Evolutionary conservation across 2,113 vertebrate genomes (phyloP).

Genomic region (Dicaeum eximium): DNA sequence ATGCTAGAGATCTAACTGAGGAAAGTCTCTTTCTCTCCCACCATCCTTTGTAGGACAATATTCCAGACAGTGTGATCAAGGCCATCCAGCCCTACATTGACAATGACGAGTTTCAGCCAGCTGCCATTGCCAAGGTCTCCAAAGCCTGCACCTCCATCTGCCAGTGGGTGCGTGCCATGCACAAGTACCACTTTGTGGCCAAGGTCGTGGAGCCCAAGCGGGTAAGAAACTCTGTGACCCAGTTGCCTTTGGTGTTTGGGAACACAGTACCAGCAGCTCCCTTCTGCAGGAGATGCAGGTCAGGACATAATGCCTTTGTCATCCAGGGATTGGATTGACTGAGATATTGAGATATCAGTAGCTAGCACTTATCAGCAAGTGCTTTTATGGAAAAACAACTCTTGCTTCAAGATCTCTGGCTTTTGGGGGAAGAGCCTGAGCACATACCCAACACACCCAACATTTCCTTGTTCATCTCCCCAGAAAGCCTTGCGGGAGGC

Average conservation of each 20-base stretch:
- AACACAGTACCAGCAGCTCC: neutral
- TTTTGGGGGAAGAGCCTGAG: neutral
- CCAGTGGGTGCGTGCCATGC: slow-evolving; percentile 93
- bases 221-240: slow-evolving; percentile 64
- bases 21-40: neutral
- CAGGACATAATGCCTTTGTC: accelerated
- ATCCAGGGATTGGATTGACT: neutral
- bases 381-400: neutral
- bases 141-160: slow-evolving; percentile 93
- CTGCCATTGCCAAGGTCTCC: slow-evolving; percentile 86
- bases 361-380: neutral
- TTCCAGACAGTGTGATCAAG: slow-evolving; percentile 82
- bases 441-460: neutral
- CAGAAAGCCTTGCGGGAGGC: slow-evolving; percentile 83
- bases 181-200: slow-evolving; percentile 88
- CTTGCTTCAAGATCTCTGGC: neutral
- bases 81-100: slow-evolving; percentile 90
- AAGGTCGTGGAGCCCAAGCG: slow-evolving; percentile 85
- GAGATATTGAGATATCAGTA: neutral
- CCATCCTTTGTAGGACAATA: slow-evolving; percentile 80
- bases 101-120: slow-evolving; percentile 88
- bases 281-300: neutral
- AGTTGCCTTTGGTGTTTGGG: neutral
- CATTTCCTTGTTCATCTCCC: neutral
- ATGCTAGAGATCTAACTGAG: neutral